Evolutionary conservation across 2,797 vertebrate genomes (phyloP), one percentile per base, ranked within the genome.

Genomic region (Trematomus bernacchii): DNA sequence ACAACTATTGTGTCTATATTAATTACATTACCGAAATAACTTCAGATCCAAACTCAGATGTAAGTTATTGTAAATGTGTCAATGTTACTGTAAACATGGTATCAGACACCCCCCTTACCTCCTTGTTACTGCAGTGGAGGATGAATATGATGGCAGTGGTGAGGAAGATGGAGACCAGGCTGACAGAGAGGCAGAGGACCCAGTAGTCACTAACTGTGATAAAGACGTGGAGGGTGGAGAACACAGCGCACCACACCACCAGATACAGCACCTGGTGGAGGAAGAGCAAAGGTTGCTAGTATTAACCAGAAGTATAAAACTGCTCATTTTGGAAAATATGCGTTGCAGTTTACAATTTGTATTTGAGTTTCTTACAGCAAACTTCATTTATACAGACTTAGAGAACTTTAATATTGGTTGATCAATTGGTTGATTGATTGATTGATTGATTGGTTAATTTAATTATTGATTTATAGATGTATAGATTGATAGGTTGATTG

Each of bases 221-320:
- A 82, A 93, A 95, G 51, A 86, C 76, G 72, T 95, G 95, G 65
- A 95, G 85, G 18, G 92, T 95, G 62, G 95, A 95, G 84, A 93
- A 96, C 11, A 91, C 46, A 0, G 90, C 94, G 13, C 93, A 96
- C 95, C 95, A 96, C 55, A 95, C 21, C 54, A 95, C 94, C 67
- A 94, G 8, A 37, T 96, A 96, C 72, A 96, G 58, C 63, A 95
- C 58, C 95, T 96, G 84, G 55, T 44, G 57, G 67, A 42, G 54
- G 5, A 21, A 60, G 57, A 7, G 19, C 21, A 55, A 47, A 58
- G 18, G 7, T 18, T 37, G n/a, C 43, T 0, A 78, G 58, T 30
- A 43, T 42, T 23, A 19, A 66, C 13, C 2, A 15, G 40, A 54
- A n/a, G 8, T 15, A 6, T 21, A 10, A 50, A 64, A 50, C 43